These are phyloP conservation scores for Leucophora obtusa DNA, from an alignment of 2,888 invertebrate species.

Conservation along the genomic window DNA sequence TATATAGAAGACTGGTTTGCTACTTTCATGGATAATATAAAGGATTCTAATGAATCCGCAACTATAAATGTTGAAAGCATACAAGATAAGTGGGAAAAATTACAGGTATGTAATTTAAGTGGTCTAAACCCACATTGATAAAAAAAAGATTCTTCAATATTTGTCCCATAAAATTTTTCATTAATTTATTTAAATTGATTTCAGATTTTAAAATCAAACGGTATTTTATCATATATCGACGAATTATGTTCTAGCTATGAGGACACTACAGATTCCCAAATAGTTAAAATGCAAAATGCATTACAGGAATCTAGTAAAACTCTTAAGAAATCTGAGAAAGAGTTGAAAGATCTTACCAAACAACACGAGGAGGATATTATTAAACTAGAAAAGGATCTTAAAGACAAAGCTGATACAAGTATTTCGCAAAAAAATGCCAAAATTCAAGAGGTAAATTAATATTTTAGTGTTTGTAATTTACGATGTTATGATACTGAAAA, in stretches of 20 bases:
- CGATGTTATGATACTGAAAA: too few species aligned
- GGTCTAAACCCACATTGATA: too few species aligned
- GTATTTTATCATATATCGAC: constrained; percentile 47
- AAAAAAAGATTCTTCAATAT: too few species aligned
- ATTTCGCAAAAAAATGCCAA: constrained; percentile 45
- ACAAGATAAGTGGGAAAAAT: constrained; percentile 49
- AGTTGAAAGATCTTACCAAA: constrained; percentile 50
- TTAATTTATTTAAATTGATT: too few species aligned
- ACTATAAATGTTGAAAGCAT: too few species aligned
- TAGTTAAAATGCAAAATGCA: constrained; percentile 49
- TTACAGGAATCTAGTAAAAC: constrained; percentile 59
- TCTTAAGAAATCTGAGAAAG: constrained; percentile 44
- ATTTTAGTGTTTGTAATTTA: neutral
- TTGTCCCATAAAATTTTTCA: too few species aligned
- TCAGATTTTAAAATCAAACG: constrained; percentile 50
- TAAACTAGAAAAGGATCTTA: constrained; percentile 36
- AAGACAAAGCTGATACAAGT: constrained; percentile 35
- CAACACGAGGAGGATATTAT: constrained; percentile 43
- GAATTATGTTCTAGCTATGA: constrained; percentile 41
- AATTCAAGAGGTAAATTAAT: constrained; percentile 57
- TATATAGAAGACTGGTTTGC: constrained; percentile 54
- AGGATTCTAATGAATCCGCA: constrained; percentile 18
- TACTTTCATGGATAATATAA: constrained; percentile 56
- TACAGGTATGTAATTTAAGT: constrained; percentile 62
- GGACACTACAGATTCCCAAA: constrained; percentile 27